Evolutionary conservation across 2,113 vertebrate species (phyloP), one percentile per base, ranked within the genome.

Genomic region (Nesoenas mayeri): DNA sequence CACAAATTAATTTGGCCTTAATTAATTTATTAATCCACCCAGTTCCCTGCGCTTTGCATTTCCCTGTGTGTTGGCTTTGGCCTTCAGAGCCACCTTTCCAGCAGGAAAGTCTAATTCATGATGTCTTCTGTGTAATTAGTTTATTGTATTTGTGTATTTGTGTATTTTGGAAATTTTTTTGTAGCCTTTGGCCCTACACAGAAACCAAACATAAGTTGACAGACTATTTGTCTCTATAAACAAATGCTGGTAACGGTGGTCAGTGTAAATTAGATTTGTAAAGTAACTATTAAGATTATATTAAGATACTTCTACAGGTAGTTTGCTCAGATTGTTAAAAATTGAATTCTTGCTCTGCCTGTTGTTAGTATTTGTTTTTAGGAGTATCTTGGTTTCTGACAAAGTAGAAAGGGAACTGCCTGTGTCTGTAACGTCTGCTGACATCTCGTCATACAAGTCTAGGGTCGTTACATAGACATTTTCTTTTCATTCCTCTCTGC

Each of bases 401-500:
- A 22, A 53, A 50, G 25, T 3, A 62, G 36, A 74, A 91, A 40
- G 40, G 26, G 61, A 93, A 42, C 36, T 58, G 65, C 50, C 6
- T 81, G 11, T 74, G 28, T 88, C 48, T 56, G 20, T 42, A 28
- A 10, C 2, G 10, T 24, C 32, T 51, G 57, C 48, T 77, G 4
- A 57, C 12, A 3, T 47, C n/a, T 75, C 44, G 15, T 77, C 32
- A 4, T 29, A 10, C 31, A 21, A 48, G 17, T 54, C 21, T 36
- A 48, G 34, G 25, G 19, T 32, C 2, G 0, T 25, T 38, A 72
- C 21, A 20, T 1, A 57, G 1, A n/a, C 53, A 42, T 7, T 6
- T 29, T 50, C 32, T 80, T 82, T 66, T 21, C 15, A 3, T 40
- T 54, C 6, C 31, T 25, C 36, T 71, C 7, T 2, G 1, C 9